Evolutionary conservation across 1,140 invertebrate species (phyloP).

Genomic region (Bacillus rossius): DNA sequence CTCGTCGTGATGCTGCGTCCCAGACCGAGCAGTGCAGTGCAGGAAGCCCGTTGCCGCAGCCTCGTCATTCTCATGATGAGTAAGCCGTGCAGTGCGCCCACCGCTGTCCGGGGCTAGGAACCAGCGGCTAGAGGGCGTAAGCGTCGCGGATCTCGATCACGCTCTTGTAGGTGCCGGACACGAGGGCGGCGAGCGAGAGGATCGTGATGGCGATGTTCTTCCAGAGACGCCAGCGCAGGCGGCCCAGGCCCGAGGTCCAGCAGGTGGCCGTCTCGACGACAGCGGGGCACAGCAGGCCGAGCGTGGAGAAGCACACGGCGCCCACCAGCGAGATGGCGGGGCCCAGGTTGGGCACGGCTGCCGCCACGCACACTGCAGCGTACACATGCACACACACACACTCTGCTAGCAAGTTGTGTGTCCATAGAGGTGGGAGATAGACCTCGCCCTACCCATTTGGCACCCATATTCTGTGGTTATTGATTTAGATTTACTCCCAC

Average conservation of each 20-base stretch:
- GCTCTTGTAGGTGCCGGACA: constrained; percentile 59
- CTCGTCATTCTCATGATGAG: no score
- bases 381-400: neutral
- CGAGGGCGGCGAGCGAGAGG: constrained; percentile 55
- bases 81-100: no score
- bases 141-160: constrained; percentile 50
- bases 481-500: no score
- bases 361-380: constrained; percentile 40
- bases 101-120: no score
- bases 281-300: constrained; percentile 59
- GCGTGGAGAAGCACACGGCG: constrained; percentile 52
- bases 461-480: no score
- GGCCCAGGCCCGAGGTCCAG: constrained; percentile 49
- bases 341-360: constrained; percentile 53
- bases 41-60: no score
- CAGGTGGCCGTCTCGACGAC: constrained; percentile 46
- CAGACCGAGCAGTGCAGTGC: no score
- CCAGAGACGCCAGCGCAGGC: constrained; percentile 52
- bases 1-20: no score
- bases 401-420: no score
- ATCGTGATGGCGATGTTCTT: constrained; percentile 57
- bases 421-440: no score
- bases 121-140: no score
- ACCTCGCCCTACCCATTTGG: no score
- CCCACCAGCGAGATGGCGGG: constrained; percentile 60